These are phyloP conservation scores for Anastrepha ludens DNA, from an alignment of 1,140 invertebrate species.

Conservation along the genomic window DNA sequence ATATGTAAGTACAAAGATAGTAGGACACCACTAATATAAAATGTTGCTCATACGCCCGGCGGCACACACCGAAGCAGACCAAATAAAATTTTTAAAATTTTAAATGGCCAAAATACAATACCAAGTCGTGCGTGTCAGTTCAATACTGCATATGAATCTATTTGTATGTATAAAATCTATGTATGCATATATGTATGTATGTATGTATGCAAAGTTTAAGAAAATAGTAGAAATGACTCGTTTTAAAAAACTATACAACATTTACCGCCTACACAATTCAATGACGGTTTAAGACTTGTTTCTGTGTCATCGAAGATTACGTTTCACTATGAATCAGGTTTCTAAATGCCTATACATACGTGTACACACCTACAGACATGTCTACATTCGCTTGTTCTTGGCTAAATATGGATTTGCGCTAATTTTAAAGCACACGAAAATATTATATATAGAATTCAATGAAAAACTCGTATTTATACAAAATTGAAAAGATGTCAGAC, in stretches of 20 bases:
- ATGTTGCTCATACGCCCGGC: constrained; percentile 26
- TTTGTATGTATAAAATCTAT: background rate
- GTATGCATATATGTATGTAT: background rate
- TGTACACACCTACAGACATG: background rate
- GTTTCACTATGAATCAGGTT: constrained; percentile 23
- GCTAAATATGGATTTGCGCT: constrained; percentile 33
- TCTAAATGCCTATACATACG: background rate
- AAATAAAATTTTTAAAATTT: background rate
- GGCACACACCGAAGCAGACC: background rate
- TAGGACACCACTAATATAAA: background rate
- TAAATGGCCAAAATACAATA: too few species aligned
- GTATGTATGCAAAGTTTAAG: background rate
- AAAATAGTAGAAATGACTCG: background rate
- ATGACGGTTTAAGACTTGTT: constrained; percentile 18
- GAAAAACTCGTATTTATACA: background rate
- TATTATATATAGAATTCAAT: background rate
- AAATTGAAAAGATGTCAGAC: background rate
- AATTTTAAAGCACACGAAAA: background rate
- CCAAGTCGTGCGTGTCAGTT: background rate
- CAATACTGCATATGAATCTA: background rate
- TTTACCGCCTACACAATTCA: constrained; percentile 4
- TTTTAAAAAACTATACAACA: background rate
- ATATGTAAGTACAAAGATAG: background rate
- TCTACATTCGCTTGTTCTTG: background rate
- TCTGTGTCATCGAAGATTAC: constrained; percentile 33